phyloP scores from a whole-genome alignment of 2,888 invertebrate species.

The Galerucella pusilla region DNA sequence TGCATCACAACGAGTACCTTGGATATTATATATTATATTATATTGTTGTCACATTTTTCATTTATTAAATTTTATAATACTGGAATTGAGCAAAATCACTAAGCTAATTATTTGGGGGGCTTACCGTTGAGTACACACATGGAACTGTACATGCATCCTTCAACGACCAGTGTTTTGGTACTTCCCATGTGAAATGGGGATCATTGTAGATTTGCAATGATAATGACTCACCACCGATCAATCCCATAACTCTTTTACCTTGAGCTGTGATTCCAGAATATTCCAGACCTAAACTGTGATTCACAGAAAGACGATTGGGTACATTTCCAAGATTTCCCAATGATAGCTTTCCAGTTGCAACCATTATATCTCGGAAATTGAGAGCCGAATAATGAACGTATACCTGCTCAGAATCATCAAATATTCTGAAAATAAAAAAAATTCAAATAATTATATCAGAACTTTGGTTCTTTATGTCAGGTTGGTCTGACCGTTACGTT shows the following conservation, averaged over 20 bases:
- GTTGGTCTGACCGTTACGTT: too few species aligned
- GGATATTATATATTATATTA: too few species aligned
- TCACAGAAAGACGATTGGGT: too few species aligned
- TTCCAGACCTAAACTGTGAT: conserved; percentile 70
- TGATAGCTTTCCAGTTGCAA: conserved; percentile 86
- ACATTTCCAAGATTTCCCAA: too few species aligned
- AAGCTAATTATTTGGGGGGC: neutral
- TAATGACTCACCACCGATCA: conserved; percentile 67
- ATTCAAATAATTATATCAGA: too few species aligned
- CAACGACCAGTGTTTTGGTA: conserved; percentile 69
- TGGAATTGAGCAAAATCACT: too few species aligned
- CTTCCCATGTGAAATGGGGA: conserved; percentile 63
- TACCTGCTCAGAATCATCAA: neutral
- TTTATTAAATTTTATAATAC: too few species aligned
- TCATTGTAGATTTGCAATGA: conserved; percentile 69
- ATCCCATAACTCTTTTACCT: conserved; percentile 62
- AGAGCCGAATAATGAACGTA: conserved; percentile 76
- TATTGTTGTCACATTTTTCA: too few species aligned
- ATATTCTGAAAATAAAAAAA: too few species aligned
- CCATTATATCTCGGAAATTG: conserved; percentile 96
- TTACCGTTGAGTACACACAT: conserved; percentile 69
- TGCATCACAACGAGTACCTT: too few species aligned
- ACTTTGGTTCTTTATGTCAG: too few species aligned
- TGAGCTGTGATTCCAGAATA: conserved; percentile 67
- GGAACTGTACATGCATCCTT: conserved; percentile 73